Conservation (phyloP, 2,888 invertebrate genomes). For the Blastobasis adustella region DNA sequence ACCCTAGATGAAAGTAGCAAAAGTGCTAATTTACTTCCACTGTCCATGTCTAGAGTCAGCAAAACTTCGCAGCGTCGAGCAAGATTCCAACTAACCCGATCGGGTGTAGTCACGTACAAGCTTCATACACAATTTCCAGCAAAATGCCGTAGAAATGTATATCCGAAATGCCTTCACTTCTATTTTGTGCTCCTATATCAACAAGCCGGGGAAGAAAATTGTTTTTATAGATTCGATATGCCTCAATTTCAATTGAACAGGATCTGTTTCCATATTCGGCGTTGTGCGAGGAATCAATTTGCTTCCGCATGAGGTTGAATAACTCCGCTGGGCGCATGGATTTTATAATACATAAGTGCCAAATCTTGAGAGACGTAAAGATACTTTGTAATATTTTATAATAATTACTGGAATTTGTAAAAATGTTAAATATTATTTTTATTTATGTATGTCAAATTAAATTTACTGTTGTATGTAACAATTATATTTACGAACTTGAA, state of each 20-base stretch:
- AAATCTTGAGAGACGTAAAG: constrained; percentile 25
- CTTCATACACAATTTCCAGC: constrained; percentile 42
- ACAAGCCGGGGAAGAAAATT: constrained; percentile 58
- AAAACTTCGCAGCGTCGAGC: background rate
- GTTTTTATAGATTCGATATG: constrained; percentile 70
- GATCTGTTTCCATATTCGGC: constrained; percentile 52
- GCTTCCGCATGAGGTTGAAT: constrained; percentile 43
- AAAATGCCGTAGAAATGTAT: constrained; percentile 55
- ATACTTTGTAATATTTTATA: no score
- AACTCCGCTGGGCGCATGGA: constrained; percentile 22
- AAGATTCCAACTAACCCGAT: constrained; percentile 35
- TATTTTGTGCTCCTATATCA: constrained; percentile 36
- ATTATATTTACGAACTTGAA: no score
- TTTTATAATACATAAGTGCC: constrained; percentile 44
- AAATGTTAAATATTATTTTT: no score
- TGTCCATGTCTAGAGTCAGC: background rate
- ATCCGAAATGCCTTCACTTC: constrained; percentile 24
- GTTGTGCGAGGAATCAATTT: constrained; percentile 49
- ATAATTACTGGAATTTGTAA: no score
- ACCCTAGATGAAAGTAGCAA: no score
- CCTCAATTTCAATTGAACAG: constrained; percentile 62
- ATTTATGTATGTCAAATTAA: no score
- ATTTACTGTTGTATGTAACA: no score
- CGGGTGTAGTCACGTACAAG: constrained; percentile 52
- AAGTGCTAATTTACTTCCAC: no score